Percentiles rank a stretch among this genome's conserved stretches.
Evolutionary conservation across 2,888 invertebrate species (phyloP).

Genomic region (Mesopsocus fuscifrons): DNA sequence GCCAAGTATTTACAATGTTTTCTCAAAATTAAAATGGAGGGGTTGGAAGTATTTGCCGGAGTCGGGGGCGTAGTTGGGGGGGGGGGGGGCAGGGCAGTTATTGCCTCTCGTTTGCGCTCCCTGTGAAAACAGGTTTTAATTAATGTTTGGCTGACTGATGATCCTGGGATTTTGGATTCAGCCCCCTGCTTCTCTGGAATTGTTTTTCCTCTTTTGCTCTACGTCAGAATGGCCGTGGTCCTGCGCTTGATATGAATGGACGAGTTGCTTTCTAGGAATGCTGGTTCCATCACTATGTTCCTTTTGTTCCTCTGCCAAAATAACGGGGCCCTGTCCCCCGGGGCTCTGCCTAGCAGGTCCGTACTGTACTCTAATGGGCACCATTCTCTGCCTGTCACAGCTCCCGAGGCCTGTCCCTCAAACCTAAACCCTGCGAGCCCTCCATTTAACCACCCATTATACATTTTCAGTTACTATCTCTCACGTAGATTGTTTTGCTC

Average conservation of each 20-base stretch:
- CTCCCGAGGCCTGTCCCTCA: neutral
- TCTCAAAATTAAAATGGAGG: conserved; percentile 10
- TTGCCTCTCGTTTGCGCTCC: conserved; percentile 7
- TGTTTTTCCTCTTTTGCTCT: neutral
- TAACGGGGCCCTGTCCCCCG: conserved; percentile 4
- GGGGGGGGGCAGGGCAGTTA: conserved; percentile 11
- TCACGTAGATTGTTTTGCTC: neutral
- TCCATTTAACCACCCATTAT: neutral
- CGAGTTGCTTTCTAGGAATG: neutral
- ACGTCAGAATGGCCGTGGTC: neutral
- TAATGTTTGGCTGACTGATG: neutral
- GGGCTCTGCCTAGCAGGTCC: neutral
- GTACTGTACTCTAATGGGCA: conserved; percentile 5
- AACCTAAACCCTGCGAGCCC: neutral
- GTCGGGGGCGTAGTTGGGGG: conserved; percentile 15
- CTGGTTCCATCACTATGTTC: neutral
- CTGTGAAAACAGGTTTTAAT: neutral
- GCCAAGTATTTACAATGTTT: conserved; percentile 10
- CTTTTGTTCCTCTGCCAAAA: conserved; percentile 9
- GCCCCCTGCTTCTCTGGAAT: neutral
- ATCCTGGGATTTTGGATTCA: neutral
- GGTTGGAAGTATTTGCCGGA: conserved; percentile 13
- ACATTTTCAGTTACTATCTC: neutral
- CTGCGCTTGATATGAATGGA: no score
- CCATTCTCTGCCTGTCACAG: conserved; percentile 8